These are phyloP conservation scores for Epizoanthus stellaris DNA, from an alignment of 92 coral and sea anemone species.

Conservation along the genomic window DNA sequence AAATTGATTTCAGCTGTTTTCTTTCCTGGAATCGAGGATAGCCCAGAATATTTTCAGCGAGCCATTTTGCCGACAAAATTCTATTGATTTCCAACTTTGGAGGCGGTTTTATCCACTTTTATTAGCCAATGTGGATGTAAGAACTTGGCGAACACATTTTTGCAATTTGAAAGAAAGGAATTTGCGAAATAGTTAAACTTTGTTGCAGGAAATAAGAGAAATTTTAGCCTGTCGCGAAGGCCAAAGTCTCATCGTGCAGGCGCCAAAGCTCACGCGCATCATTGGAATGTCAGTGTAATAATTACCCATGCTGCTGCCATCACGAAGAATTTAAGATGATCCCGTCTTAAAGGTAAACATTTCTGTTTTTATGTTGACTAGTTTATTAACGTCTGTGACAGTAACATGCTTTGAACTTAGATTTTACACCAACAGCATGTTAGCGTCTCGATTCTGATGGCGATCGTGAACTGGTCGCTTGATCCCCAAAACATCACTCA, in stretches of 20 bases:
- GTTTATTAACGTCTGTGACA: background rate
- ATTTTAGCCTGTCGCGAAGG: background rate
- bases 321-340: background rate
- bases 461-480: background rate
- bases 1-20: constrained; percentile 23
- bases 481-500: background rate
- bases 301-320: background rate
- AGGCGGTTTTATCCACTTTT: constrained; percentile 2
- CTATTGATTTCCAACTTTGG: background rate
- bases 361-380: background rate
- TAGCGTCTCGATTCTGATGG: background rate
- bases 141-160: background rate
- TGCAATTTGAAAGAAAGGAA: constrained; percentile 1
- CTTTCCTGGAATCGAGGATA: constrained; percentile 41
- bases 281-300: constrained; percentile 23
- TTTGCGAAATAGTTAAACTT: background rate
- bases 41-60: constrained; percentile 27
- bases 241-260: background rate
- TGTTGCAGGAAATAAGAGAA: background rate
- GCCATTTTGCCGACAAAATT: background rate
- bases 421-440: background rate
- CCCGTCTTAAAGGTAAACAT: constrained; percentile 24
- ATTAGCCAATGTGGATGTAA: background rate
- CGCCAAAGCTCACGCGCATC: background rate
- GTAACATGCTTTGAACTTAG: background rate